A percentile compares a stretch with the other conserved stretches of the same genome.
These are phyloP conservation scores for Lampris megalopsis DNA, from an alignment of 2,113 vertebrate species.

Conservation along the genomic window DNA sequence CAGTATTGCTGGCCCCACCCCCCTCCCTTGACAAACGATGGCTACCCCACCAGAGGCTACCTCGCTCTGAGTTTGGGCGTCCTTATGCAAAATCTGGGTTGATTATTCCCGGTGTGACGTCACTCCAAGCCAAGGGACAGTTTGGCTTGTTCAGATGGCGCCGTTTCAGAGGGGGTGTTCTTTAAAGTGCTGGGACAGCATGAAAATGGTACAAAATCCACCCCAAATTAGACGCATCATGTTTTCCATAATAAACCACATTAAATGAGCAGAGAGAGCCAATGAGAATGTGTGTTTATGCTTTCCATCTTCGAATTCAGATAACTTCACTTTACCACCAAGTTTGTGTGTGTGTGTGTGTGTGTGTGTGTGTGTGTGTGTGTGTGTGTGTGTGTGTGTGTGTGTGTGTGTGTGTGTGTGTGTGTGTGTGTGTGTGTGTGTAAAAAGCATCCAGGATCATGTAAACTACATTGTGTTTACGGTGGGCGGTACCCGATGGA, in stretches of 20 bases:
- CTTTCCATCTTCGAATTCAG: slow-evolving; percentile 38
- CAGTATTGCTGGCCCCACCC: too few relatives aligned
- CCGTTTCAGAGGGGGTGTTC: slow-evolving; percentile 44
- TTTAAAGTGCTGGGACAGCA: too few relatives aligned
- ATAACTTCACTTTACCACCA: slow-evolving; percentile 44
- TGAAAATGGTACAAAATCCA: too few relatives aligned
- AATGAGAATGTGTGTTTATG: slow-evolving; percentile 56
- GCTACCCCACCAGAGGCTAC: too few relatives aligned
- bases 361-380: not conserved
- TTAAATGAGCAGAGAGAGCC: slow-evolving; percentile 61
- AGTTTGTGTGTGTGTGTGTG: slow-evolving; percentile 44
- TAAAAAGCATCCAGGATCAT: slow-evolving; percentile 50
- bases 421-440: slow-evolving; percentile 28
- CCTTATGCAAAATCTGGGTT: too few relatives aligned
- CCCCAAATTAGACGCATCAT: too few relatives aligned
- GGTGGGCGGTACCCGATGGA: slow-evolving; percentile 51
- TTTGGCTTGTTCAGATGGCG: slow-evolving; percentile 39
- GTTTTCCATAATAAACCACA: too few relatives aligned
- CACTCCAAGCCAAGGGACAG: too few relatives aligned
- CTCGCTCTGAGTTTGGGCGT: too few relatives aligned
- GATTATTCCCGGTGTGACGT: too few relatives aligned
- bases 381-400: slow-evolving; percentile 36
- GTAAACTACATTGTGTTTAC: slow-evolving; percentile 70
- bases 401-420: not conserved
- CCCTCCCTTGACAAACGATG: too few relatives aligned